A percentile compares a stretch with the other conserved stretches of the same genome.
Conservation (phyloP, 2,113 vertebrate genomes). For the Crotalus horridus region DNA sequence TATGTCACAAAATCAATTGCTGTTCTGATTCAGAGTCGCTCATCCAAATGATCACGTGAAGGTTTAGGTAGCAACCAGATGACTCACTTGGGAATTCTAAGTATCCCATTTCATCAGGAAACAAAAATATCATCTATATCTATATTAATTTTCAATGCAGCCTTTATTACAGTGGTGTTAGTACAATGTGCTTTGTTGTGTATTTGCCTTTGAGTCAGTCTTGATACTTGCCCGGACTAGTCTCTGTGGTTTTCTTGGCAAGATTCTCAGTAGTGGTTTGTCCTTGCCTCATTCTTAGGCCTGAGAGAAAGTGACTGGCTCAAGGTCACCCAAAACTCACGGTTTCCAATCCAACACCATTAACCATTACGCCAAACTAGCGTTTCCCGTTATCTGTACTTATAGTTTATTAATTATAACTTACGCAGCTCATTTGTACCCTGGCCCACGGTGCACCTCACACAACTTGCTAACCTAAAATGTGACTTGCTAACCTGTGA, state of each 20-base stretch:
- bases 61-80: conserved; percentile 16
- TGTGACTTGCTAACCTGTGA: background rate
- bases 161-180: background rate
- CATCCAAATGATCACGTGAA: conserved; percentile 3
- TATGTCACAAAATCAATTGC: background rate
- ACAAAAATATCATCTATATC: background rate
- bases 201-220: background rate
- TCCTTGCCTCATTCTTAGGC: background rate
- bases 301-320: background rate
- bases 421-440: background rate
- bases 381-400: background rate
- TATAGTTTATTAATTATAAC: background rate
- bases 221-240: background rate
- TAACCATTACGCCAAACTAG: background rate
- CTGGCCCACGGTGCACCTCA: background rate
- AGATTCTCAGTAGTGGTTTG: background rate
- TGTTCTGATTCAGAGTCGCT: conserved; percentile 15
- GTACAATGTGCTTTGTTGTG: background rate
- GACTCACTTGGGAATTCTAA: background rate
- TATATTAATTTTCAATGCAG: conserved; percentile 4
- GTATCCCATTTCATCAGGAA: conserved; percentile 8
- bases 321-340: background rate
- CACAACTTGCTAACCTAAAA: background rate
- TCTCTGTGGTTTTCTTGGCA: background rate
- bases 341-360: background rate